These are phyloP conservation scores for Thamnophis elegans DNA, from an alignment of 2,797 vertebrate genomes.

Conservation along the genomic window DNA sequence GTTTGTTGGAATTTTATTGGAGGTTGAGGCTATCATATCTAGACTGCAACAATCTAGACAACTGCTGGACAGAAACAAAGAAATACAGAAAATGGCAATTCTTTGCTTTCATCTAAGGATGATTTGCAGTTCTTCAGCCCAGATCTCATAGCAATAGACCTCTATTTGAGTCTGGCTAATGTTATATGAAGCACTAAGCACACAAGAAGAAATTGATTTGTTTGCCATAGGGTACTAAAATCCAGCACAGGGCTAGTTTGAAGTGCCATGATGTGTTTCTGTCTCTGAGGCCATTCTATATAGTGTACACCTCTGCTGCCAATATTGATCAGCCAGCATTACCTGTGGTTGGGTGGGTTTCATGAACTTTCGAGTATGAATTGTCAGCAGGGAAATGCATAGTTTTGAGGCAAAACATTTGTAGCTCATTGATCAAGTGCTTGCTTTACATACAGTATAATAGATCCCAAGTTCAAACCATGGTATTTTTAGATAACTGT, in stretches of 20 bases:
- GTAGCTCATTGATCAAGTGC: neutral
- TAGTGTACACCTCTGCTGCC: neutral
- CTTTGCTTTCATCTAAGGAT: neutral
- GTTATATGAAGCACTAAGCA: neutral
- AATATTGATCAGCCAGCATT: neutral
- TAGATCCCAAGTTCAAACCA: neutral
- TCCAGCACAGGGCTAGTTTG: neutral
- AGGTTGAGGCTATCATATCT: neutral
- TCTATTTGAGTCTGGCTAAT: neutral
- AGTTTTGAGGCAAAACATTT: neutral
- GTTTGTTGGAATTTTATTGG: neutral
- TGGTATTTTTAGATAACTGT: neutral
- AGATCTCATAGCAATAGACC: neutral
- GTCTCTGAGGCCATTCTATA: neutral
- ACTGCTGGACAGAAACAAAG: neutral
- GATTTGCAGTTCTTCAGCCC: neutral
- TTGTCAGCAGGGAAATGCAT: neutral
- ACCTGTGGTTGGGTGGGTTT: neutral
- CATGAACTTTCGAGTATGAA: neutral
- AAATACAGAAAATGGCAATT: neutral
- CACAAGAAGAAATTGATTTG: neutral
- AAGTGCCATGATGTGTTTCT: neutral
- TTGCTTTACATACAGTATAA: neutral
- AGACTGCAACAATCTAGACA: neutral
- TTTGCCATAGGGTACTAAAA: neutral